Conservation (phyloP, 2,888 invertebrate species). For the Xestia rhomboidea region DNA sequence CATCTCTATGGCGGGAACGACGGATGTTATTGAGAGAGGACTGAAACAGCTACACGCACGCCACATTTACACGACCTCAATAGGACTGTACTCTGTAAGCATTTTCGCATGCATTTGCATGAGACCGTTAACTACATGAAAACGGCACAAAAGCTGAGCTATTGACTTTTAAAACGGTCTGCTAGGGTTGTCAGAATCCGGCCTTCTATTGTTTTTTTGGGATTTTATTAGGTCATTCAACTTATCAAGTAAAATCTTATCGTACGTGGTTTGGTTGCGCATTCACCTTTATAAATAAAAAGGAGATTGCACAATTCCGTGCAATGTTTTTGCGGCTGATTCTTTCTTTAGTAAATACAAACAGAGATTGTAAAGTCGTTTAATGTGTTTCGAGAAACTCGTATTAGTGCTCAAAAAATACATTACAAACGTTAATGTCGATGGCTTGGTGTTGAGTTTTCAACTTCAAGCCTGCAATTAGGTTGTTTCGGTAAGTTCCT, state of each 20-base stretch:
- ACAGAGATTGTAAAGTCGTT: constrained; percentile 9
- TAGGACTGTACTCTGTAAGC: constrained; percentile 58
- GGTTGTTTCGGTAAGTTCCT: no score
- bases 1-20: constrained; percentile 12
- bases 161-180: constrained; percentile 70
- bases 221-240: constrained; percentile 8
- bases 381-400: constrained; percentile 20
- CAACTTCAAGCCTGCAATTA: not conserved
- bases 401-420: constrained; percentile 6
- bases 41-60: constrained; percentile 46
- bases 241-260: constrained; percentile 17
- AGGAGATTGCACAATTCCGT: constrained; percentile 19
- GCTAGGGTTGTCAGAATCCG: constrained; percentile 54
- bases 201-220: constrained; percentile 17
- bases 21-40: constrained; percentile 52
- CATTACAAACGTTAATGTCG: not conserved
- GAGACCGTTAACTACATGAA: constrained; percentile 71
- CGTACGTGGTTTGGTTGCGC: constrained; percentile 3
- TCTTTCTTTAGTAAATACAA: constrained; percentile 13
- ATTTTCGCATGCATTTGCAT: constrained; percentile 69
- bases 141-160: constrained; percentile 66
- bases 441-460: constrained; percentile 2
- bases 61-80: constrained; percentile 66
- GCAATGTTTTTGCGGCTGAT: constrained; percentile 2
- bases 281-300: constrained; percentile 17